Evolutionary conservation across 2,888 invertebrate species (phyloP).

Genomic region (Thecophora atra): DNA sequence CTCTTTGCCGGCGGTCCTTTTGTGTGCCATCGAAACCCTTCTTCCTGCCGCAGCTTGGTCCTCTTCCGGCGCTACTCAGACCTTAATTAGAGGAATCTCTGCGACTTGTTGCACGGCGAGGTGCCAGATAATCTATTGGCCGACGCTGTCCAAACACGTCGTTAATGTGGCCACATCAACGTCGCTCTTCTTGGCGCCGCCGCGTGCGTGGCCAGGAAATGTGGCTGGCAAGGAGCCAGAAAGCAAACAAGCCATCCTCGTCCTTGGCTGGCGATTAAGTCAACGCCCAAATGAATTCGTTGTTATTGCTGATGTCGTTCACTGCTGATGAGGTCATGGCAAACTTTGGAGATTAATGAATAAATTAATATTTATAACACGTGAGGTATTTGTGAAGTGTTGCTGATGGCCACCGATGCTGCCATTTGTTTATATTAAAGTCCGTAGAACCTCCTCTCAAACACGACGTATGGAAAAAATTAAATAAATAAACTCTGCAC

Average conservation of each 20-base stretch:
- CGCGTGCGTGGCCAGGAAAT: neutral
- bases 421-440: too few species aligned
- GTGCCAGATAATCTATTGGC: slow-evolving; percentile 10
- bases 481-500: too few species aligned
- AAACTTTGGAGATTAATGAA: neutral
- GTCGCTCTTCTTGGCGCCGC: slow-evolving; percentile 10
- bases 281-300: too few species aligned
- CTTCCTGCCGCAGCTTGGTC: too few species aligned
- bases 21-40: too few species aligned
- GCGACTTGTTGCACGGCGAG: neutral
- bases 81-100: neutral
- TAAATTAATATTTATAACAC: slow-evolving; percentile 10
- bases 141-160: neutral
- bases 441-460: too few species aligned
- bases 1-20: too few species aligned
- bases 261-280: neutral
- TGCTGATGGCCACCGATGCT: too few species aligned
- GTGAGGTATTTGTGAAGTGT: too few species aligned
- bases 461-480: too few species aligned
- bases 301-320: too few species aligned
- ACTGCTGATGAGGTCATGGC: neutral
- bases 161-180: slow-evolving; percentile 22
- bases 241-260: neutral
- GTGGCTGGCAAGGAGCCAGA: slow-evolving; percentile 25
- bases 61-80: too few species aligned